Evolutionary conservation across 2,113 vertebrate species (phyloP).

Genomic region (Periophthalmodon schlosseri): DNA sequence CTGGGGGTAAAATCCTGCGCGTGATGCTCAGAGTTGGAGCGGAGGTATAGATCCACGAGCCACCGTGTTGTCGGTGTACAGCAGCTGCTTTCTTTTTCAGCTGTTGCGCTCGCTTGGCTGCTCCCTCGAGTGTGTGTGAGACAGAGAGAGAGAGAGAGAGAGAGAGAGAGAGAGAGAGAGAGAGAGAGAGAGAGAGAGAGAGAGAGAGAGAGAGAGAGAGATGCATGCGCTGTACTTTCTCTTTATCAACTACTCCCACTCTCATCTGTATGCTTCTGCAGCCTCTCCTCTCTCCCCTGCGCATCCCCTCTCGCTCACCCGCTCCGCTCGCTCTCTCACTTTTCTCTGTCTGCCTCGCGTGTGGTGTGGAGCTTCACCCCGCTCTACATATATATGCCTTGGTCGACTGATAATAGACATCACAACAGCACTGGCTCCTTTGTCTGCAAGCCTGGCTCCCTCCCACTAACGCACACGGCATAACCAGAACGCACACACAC

Average conservation of each 20-base stretch:
- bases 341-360: slow-evolving; percentile 19
- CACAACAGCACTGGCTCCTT: slow-evolving; percentile 90
- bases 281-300: slow-evolving; percentile 81
- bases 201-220: slow-evolving; percentile 53
- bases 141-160: slow-evolving; percentile 43
- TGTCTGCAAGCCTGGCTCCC: slow-evolving; percentile 87
- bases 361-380: slow-evolving; percentile 75
- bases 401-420: slow-evolving; percentile 91
- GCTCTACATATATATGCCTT: slow-evolving; percentile 81
- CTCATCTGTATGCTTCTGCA: slow-evolving; percentile 98
- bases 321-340: slow-evolving; percentile 64
- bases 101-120: slow-evolving; percentile 77
- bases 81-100: slow-evolving; percentile 67
- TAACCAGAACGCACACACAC: slow-evolving; percentile 56
- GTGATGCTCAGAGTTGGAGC: slow-evolving; percentile 29
- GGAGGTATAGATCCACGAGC: slow-evolving; percentile 62
- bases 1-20: slow-evolving; percentile 58
- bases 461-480: slow-evolving; percentile 83
- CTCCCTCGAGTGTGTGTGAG: slow-evolving; percentile 38
- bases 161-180: slow-evolving; percentile 64
- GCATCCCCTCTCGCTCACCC: slow-evolving; percentile 75
- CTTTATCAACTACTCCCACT: slow-evolving; percentile 99
- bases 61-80: slow-evolving; percentile 42
- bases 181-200: slow-evolving; percentile 69
- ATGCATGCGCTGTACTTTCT: slow-evolving; percentile 89